Conservation (phyloP, 2,797 vertebrate genomes). For the Poecile montanus region DNA sequence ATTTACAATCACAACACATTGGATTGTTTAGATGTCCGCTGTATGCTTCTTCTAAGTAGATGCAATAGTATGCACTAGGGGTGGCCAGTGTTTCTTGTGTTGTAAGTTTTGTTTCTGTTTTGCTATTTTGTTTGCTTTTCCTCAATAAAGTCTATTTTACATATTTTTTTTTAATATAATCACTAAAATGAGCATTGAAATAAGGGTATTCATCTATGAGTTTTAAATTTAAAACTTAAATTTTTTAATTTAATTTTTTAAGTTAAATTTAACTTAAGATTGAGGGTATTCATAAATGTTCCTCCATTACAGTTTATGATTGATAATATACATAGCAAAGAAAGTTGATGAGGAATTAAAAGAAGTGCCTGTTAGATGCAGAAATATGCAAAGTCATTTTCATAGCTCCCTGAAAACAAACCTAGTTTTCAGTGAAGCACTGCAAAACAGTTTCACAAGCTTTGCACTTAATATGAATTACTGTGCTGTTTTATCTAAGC, state of each 20-base stretch:
- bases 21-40: background rate
- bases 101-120: background rate
- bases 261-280: background rate
- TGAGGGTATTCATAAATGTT: background rate
- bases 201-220: background rate
- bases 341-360: background rate
- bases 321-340: background rate
- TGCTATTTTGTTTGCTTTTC: background rate
- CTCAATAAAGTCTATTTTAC: background rate
- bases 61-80: background rate
- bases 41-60: background rate
- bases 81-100: background rate
- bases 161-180: background rate
- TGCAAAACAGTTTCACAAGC: background rate
- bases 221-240: no score
- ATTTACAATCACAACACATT: background rate
- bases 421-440: background rate
- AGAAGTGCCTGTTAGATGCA: background rate
- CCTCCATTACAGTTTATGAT: background rate
- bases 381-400: background rate
- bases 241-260: no score
- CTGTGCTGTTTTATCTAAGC: slow-evolving; percentile 12
- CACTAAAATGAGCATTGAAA: background rate
- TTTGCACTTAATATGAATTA: background rate
- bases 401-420: background rate